Evolutionary conservation across 2,797 vertebrate species (phyloP), one percentile per base, ranked within the genome.

Genomic region (Sebastes vulpes): DNA sequence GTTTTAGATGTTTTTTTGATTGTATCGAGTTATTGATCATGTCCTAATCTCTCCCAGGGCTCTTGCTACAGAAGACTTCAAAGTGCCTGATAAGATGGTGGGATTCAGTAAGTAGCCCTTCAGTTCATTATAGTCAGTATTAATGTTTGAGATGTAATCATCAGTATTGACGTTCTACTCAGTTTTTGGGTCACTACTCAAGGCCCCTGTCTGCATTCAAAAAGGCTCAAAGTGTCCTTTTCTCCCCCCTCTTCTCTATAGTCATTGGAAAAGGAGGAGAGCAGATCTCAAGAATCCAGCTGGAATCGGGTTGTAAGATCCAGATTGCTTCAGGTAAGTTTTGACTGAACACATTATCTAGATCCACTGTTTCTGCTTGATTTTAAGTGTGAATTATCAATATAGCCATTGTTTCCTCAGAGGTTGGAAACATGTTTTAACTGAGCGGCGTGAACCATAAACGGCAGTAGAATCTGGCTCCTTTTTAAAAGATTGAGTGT

Each of bases 81-180:
- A 99, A 98, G 98, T 99, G 97, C 99, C 99, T 98, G 99, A 99
- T 95, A 99, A 99, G 95, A 99, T 99, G 99, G 98, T 99, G 93
- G 98, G 98, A 96, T 99, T 99, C 94, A 99, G 98, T 99, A 97
- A 99, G 98, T 99, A 77, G 65, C 75, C 56, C 56, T 65, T 25
- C 4, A 46, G 53, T 65, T 85, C 21, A 76, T 86, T 85, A 60
- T 65, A 48, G 28, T 77, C 46, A 2, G 25, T 64, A 65, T 77
- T 53, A 67, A 53, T 75, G 70, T 86, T 83, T 82, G 60, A 78
- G 50, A 56, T 65, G 79, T 52, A 77, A 86, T 88, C 78, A 72
- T 79, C 54, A 74, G 25, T 89, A 81, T 88, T 91, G 83, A 86
- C 59, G 0, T 79, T 77, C 28, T 74, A 10, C 48, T 81, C 46